These are phyloP conservation scores for Dinocampus coccinellae DNA, from an alignment of 2,888 invertebrate genomes.

Conservation along the genomic window DNA sequence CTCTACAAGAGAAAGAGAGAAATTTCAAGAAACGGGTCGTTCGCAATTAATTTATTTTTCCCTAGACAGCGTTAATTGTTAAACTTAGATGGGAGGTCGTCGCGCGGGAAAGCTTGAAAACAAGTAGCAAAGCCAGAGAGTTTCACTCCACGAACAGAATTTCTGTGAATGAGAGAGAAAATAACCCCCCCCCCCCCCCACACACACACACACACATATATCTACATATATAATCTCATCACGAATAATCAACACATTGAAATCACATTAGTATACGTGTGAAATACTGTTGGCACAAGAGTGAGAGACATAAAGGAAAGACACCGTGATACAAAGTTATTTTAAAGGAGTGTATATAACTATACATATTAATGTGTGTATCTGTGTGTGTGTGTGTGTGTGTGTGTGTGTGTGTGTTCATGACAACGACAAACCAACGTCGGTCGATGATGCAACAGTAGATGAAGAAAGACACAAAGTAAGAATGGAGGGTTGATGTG, in stretches of 20 bases:
- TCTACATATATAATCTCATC: not conserved
- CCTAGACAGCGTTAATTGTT: constrained; percentile 65
- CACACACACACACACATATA: not conserved
- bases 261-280: not conserved
- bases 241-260: constrained; percentile 7
- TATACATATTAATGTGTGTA: too few relatives aligned
- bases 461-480: constrained; percentile 53
- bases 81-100: constrained; percentile 69
- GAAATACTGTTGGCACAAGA: not conserved
- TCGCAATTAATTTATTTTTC: constrained; percentile 68
- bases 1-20: not conserved
- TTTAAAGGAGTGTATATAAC: not conserved
- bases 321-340: not conserved
- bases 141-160: not conserved
- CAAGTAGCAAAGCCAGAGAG: constrained; percentile 41
- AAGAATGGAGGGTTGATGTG: constrained; percentile 37
- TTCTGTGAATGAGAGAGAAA: constrained; percentile 10
- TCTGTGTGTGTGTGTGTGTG: not conserved
- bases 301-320: not conserved
- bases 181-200: too few relatives aligned
- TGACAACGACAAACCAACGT: not conserved
- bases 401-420: not conserved
- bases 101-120: constrained; percentile 55
- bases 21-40: constrained; percentile 34
- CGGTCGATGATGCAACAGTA: constrained; percentile 37